phyloP scores from a whole-genome alignment of 2,113 vertebrate species.

The Poeciliopsis turrubarensis region DNA sequence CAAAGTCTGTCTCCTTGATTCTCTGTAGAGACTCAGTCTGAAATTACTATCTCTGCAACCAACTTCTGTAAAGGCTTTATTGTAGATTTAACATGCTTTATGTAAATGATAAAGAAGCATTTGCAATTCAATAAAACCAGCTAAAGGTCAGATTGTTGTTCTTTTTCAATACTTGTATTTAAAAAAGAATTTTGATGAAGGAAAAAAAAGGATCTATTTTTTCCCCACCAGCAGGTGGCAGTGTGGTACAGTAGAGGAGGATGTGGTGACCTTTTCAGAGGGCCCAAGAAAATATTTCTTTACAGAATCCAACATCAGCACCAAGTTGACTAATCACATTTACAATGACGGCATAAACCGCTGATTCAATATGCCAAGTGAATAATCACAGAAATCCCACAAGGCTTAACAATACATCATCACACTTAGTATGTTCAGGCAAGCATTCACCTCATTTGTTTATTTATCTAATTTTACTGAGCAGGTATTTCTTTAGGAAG shows the following conservation, averaged over 20 bases:
- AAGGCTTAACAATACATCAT: neutral
- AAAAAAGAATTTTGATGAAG: neutral
- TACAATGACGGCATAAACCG: neutral
- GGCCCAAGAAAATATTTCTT: constrained; percentile 5
- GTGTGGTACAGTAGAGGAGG: neutral
- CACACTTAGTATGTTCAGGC: neutral
- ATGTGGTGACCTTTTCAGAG: neutral
- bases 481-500: neutral
- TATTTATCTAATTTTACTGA: neutral
- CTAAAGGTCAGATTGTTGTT: neutral
- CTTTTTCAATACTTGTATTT: neutral
- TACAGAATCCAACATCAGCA: neutral
- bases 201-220: neutral
- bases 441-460: neutral
- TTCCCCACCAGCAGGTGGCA: constrained; percentile 67
- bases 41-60: neutral
- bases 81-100: neutral
- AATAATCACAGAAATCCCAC: constrained; percentile 3
- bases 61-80: neutral
- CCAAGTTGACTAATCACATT: constrained; percentile 8
- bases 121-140: no score
- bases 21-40: constrained; percentile 15
- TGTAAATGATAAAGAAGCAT: neutral
- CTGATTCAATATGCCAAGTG: neutral
- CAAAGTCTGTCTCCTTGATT: constrained; percentile 26